Conservation (phyloP, 2,113 vertebrate species). For the Grammomys surdaster region DNA sequence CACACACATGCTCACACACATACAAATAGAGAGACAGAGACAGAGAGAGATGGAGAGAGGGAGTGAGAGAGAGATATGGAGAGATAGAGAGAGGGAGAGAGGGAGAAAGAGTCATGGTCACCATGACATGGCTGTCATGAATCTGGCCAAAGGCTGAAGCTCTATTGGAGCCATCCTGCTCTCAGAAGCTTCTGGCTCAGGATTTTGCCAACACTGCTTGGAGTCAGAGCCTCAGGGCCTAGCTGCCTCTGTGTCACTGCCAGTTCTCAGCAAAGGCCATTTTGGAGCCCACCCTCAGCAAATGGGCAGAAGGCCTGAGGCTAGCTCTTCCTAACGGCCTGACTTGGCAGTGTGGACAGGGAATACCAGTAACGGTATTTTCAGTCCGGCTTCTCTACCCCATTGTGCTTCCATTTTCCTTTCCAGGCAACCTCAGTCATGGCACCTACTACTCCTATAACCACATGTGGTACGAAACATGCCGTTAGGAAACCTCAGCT, state of each 20-base stretch:
- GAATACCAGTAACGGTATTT: background rate
- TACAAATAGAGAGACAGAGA: background rate
- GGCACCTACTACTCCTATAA: slow-evolving; percentile 50
- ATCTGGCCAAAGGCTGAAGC: background rate
- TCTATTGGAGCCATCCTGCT: background rate
- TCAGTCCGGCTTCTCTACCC: background rate
- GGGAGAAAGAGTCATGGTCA: background rate
- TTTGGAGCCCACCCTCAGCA: background rate
- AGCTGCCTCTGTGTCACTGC: background rate
- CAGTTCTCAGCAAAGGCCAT: background rate
- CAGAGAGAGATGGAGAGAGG: background rate
- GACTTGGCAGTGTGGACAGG: background rate
- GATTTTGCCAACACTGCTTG: background rate
- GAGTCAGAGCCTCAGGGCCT: background rate
- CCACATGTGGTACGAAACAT: slow-evolving; percentile 61
- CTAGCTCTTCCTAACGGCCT: background rate
- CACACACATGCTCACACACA: background rate
- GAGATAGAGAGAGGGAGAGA: accelerated
- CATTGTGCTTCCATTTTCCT: slow-evolving; percentile 6
- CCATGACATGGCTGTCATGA: background rate
- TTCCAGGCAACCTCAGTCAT: background rate
- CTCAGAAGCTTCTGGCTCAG: background rate
- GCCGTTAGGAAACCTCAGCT: slow-evolving; percentile 68
- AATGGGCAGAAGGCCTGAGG: background rate
- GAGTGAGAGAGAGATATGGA: background rate